Base-by-base conservation (phyloP, 1,140 invertebrate species). In the Xylocopa sonorina region DNA sequence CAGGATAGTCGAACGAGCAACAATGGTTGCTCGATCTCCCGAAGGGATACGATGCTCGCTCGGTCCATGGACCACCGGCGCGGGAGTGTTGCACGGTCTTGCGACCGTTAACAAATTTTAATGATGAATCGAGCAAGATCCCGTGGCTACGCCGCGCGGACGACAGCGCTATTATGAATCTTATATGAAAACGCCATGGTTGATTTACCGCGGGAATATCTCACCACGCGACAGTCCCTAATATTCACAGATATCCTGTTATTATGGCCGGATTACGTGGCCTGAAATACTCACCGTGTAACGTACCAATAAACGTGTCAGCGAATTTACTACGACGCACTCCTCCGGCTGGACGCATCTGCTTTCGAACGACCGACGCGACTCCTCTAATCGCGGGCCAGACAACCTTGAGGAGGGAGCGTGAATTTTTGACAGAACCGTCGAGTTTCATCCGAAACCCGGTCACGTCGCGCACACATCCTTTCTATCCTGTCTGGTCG, bases 281-380 rank as follows among this genome's bases (percentile, higher is more conserved):
- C 43, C 14, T 50, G 66, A 77, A 77, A 69, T 77, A 58, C 66
- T 69, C 66, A 7, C n/a, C n/a, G n/a, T n/a, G 43, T 69, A 50
- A 60, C 58, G 48, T 68, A 58, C 55, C 75, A 69, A 77, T 77
- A 77, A 77, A 77, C 27, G 53, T 68, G 74, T 68, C 74, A 67
- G n/a, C n/a, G 29, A 68, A 64, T 68, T 77, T 69, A 68, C 68
- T 68, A 58, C 64, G 51, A 27, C 43, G 43, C 21, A 32, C 24
- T 4, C 10, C 7, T 24, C 14, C 34, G 50, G 18, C 57, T 12
- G 34, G 32, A 27, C 21, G 6, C n/a, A 12, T 3, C 16, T 24
- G 10, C 0, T 46, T 58, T 43, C 18, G 12, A 58, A 16, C 14
- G 16, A 29, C 46, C 41, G 29, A 72, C n/a, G n/a, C n/a, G n/a